A percentile compares a stretch with the other conserved stretches of the same genome.
These are phyloP conservation scores for Lycocorax pyrrhopterus DNA, from an alignment of 2,113 vertebrate species.

Conservation along the genomic window DNA sequence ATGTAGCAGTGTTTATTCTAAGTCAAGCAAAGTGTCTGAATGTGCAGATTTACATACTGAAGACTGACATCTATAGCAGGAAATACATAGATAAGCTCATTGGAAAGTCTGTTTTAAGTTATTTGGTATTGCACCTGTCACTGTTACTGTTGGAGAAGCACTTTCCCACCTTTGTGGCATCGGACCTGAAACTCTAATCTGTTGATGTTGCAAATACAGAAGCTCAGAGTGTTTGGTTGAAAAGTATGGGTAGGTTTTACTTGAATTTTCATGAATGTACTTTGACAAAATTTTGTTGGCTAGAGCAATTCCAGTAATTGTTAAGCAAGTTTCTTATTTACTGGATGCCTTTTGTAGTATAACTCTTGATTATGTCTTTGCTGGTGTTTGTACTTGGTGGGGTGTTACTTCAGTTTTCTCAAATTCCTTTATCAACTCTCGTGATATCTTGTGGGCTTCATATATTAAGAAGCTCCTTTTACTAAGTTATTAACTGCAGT, in stretches of 20 bases:
- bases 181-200: neutral
- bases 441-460: neutral
- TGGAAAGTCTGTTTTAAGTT: neutral
- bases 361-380: neutral
- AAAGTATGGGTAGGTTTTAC: neutral
- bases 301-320: neutral
- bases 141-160: neutral
- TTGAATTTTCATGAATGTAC: neutral
- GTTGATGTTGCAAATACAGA: neutral
- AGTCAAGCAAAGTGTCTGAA: neutral
- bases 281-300: neutral
- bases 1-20: neutral
- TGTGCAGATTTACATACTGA: neutral
- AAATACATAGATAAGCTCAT: neutral
- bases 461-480: neutral
- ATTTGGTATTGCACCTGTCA: neutral
- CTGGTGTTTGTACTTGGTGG: rapidly evolving
- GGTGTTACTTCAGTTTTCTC: neutral
- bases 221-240: neutral
- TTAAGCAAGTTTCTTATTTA: neutral
- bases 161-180: neutral
- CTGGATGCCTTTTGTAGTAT: neutral
- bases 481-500: rapidly evolving
- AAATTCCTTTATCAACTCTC: neutral
- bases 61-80: neutral